phyloP scores from a whole-genome alignment of 2,113 vertebrate genomes.

The Trichomycterus rosablanca region DNA sequence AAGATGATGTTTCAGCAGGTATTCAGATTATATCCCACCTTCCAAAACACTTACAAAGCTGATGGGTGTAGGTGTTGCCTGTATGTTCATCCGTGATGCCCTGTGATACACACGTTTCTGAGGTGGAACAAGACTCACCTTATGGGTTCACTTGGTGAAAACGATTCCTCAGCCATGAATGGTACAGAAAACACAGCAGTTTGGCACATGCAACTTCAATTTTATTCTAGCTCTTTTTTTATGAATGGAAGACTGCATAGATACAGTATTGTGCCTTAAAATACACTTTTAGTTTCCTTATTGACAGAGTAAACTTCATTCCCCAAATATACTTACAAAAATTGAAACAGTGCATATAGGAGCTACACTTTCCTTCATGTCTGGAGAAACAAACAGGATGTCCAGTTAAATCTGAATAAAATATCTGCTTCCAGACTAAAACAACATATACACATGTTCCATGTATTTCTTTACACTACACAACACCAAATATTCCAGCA shows the following conservation, averaged over 20 bases:
- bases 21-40: too few species aligned
- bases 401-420: slow-evolving; percentile 29
- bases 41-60: too few species aligned
- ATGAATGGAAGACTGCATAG: slow-evolving; percentile 55
- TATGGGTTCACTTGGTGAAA: too few species aligned
- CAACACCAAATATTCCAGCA: slow-evolving; percentile 55
- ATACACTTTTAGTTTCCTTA: slow-evolving; percentile 48
- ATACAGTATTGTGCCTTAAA: slow-evolving; percentile 49
- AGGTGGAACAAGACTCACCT: too few species aligned
- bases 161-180: too few species aligned
- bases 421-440: slow-evolving; percentile 26
- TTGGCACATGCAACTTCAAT: slow-evolving; percentile 56
- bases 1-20: too few species aligned
- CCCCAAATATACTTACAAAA: slow-evolving; percentile 35
- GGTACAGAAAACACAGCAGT: too few species aligned
- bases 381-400: slow-evolving; percentile 35
- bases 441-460: slow-evolving; percentile 31
- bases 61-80: too few species aligned
- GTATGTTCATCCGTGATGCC: too few species aligned
- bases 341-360: slow-evolving; percentile 12
- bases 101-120: too few species aligned
- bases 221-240: slow-evolving; percentile 27
- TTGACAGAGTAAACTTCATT: slow-evolving; percentile 43
- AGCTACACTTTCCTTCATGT: slow-evolving; percentile 27
- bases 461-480: slow-evolving; percentile 34